Evolutionary conservation across 2,888 invertebrate species (phyloP), one percentile per base, ranked within the genome.

Genomic region (Sinohyriopsis cumingii): DNA sequence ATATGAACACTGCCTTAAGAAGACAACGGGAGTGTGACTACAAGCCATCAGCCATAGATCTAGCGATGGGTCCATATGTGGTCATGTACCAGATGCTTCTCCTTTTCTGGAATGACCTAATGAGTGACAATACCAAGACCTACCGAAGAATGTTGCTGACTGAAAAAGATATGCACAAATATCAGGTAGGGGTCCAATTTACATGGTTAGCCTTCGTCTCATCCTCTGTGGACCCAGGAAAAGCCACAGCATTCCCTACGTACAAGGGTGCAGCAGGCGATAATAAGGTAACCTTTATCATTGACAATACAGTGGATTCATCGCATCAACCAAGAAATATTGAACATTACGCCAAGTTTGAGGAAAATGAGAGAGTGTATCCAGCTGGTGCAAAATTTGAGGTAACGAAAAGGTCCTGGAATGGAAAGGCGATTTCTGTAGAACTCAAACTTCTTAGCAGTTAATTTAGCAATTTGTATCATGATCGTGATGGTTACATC

Each of bases 351-450:
- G 76, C 80, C 3, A 57, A 56, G 19, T 76, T 72, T 28, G 61
- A 62, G 54, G 80, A 80, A 53, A 68, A 67, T 1, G 80, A 80
- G 59, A 75, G 80, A 55, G 69, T 75, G 6, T 80, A 80, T 60
- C 80, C 80, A 3, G 73, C 73, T 15, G 80, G 80, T 19, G 73
- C 78, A 15, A 60, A 59, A 45, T 80, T 80, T 63, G 9, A 55
- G 4, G 66, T 80, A 22, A 73, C 63, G 0, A 67, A 60, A 3
- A 59, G 67, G 24, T 64, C 56, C 9, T n/a, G 15, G 6, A 53
- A 24, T 56, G 66, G 66, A 59, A 63, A 65, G 24, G 68, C 65
- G 4, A 59, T 65, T 18, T 67, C 62, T 19, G 63, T 76, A 3
- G 20, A 55, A 3, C 59, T 76, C 0, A 67, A 67, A 63, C 68